Conservation (phyloP, 2,113 vertebrate species). For the Dicentrarchus labrax region DNA sequence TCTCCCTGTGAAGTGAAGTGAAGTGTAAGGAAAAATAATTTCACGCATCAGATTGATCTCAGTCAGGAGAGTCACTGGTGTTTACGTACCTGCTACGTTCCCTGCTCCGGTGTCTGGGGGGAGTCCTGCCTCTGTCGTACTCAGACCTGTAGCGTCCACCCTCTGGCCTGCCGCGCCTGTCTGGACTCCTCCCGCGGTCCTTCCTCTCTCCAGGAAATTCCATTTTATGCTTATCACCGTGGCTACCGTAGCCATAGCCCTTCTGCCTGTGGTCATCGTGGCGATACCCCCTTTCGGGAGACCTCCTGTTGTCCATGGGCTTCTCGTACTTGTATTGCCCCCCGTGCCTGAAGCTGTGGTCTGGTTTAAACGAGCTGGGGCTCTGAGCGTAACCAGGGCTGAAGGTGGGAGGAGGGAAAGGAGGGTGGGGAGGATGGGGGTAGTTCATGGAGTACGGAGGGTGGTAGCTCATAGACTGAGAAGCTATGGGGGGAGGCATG, state of each 20-base stretch:
- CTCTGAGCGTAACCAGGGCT: slow-evolving; percentile 84
- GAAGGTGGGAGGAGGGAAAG: slow-evolving; percentile 87
- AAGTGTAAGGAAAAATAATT: background rate
- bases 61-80: accelerated
- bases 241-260: slow-evolving; percentile 84
- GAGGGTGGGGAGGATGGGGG: slow-evolving; percentile 86
- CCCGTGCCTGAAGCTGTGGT: slow-evolving; percentile 84
- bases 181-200: slow-evolving; percentile 91
- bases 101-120: slow-evolving; percentile 90
- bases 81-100: slow-evolving; percentile 90
- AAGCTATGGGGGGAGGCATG: slow-evolving; percentile 85
- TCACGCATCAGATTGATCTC: no score
- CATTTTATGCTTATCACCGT: slow-evolving; percentile 86
- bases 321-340: slow-evolving; percentile 89
- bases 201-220: slow-evolving; percentile 86
- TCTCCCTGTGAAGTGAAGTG: slow-evolving; percentile 88
- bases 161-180: slow-evolving; percentile 81
- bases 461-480: slow-evolving; percentile 90
- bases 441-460: slow-evolving; percentile 89
- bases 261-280: slow-evolving; percentile 90
- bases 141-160: slow-evolving; percentile 89
- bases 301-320: slow-evolving; percentile 84
- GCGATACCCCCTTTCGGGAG: slow-evolving; percentile 89
- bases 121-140: slow-evolving; percentile 88
- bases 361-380: slow-evolving; percentile 79